Evolutionary conservation across 2,113 vertebrate genomes (phyloP).

Genomic region (Ctenomys sociabilis): DNA sequence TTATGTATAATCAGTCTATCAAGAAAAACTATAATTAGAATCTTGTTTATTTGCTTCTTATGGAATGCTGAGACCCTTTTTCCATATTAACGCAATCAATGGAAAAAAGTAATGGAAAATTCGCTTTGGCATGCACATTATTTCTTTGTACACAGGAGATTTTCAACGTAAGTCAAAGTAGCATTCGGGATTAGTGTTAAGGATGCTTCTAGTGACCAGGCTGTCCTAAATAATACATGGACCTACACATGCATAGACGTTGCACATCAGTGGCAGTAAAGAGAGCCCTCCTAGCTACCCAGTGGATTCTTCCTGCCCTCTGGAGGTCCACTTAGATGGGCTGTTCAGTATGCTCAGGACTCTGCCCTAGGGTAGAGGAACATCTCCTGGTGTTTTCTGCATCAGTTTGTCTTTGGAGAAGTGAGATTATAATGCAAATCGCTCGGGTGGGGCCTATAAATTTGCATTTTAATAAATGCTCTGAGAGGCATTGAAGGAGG

Average conservation of each 20-base stretch:
- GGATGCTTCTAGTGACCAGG: constrained; percentile 79
- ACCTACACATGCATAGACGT: constrained; percentile 75
- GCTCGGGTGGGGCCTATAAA: background rate
- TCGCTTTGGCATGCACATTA: constrained; percentile 69
- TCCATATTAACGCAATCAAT: constrained; percentile 77
- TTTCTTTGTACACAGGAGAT: constrained; percentile 79
- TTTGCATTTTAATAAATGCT: background rate
- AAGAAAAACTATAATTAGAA: constrained; percentile 83
- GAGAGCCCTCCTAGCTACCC: constrained; percentile 69
- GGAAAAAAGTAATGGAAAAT: constrained; percentile 78
- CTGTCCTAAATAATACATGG: constrained; percentile 85
- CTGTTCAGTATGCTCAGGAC: constrained; percentile 73
- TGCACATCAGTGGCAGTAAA: constrained; percentile 79
- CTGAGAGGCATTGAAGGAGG: background rate
- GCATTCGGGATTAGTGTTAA: constrained; percentile 77
- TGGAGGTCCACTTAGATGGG: constrained; percentile 70
- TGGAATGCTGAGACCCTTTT: constrained; percentile 72
- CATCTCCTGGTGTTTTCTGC: constrained; percentile 60
- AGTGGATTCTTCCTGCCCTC: constrained; percentile 22
- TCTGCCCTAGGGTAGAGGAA: constrained; percentile 72
- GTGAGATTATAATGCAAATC: background rate
- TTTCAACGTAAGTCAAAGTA: constrained; percentile 72
- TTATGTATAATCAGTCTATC: constrained; percentile 76
- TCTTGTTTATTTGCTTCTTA: constrained; percentile 82
- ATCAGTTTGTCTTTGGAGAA: constrained; percentile 66